These are phyloP conservation scores for Brachionus asplanchnoidis DNA, from an alignment of 1,140 invertebrate genomes.

Conservation along the genomic window DNA sequence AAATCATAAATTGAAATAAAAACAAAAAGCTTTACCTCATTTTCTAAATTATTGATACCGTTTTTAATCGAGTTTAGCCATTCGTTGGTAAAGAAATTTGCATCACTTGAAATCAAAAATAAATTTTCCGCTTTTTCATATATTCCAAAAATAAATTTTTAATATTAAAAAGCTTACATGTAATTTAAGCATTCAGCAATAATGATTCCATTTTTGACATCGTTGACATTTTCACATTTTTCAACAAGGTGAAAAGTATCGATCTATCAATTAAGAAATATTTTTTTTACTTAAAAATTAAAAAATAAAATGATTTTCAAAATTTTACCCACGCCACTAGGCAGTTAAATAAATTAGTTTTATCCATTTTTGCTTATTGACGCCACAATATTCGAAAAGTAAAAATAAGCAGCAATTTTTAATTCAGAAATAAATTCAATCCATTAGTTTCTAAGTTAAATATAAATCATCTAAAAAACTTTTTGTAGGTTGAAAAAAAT, in stretches of 20 bases:
- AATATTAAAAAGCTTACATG: background rate
- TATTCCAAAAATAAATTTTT: too few species aligned
- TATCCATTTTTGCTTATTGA: background rate
- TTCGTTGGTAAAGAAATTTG: constrained; percentile 17
- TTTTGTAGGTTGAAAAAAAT: too few species aligned
- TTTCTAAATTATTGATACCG: background rate
- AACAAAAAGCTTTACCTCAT: background rate
- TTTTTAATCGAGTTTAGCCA: background rate
- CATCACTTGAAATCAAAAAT: background rate
- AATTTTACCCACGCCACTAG: constrained; percentile 7
- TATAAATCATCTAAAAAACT: too few species aligned
- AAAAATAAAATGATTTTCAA: background rate
- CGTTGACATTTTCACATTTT: constrained; percentile 7
- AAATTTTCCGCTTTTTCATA: constrained; percentile 38
- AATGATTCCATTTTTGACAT: background rate
- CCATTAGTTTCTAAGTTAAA: too few species aligned
- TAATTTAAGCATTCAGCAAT: constrained; percentile 26
- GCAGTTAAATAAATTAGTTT: background rate
- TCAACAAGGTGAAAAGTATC: constrained; percentile 11
- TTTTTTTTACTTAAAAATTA: background rate
- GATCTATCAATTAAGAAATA: background rate
- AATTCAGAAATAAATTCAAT: too few species aligned
- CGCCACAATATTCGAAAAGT: background rate
- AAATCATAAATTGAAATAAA: background rate
- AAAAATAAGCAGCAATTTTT: background rate